These are phyloP conservation scores for Zoanthus sociatus DNA, from an alignment of 92 coral and sea anemone species.

Conservation along the genomic window DNA sequence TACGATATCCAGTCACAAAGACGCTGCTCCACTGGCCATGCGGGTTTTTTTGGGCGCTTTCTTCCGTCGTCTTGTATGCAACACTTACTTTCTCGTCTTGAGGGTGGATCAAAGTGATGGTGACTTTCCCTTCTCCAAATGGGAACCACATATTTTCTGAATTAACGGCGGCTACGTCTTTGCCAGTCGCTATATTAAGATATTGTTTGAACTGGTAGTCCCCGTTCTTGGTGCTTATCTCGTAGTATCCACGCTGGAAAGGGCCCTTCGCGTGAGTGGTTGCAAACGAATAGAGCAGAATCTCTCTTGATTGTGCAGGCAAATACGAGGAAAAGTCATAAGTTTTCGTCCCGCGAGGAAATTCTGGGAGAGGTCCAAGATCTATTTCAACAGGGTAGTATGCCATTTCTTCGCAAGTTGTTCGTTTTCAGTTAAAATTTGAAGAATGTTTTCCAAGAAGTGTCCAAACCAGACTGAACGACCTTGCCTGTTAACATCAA, in stretches of 20 bases:
- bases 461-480: not conserved
- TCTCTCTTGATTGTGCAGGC: slow-evolving; percentile 57
- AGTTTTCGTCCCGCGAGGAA: slow-evolving; percentile 10
- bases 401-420: slow-evolving; percentile 38
- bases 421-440: not conserved
- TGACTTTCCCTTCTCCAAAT: slow-evolving; percentile 58
- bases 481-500: not conserved
- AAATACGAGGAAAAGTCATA: slow-evolving; percentile 37
- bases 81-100: too few relatives aligned
- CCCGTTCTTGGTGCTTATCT: slow-evolving; percentile 52
- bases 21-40: too few relatives aligned
- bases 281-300: slow-evolving; percentile 59
- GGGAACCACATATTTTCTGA: slow-evolving; percentile 77
- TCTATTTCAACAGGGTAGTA: slow-evolving; percentile 26
- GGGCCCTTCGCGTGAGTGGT: slow-evolving; percentile 60
- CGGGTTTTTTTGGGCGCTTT: too few relatives aligned
- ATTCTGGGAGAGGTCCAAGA: slow-evolving; percentile 61
- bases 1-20: too few relatives aligned
- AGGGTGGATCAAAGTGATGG: too few relatives aligned
- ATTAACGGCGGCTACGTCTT: slow-evolving; percentile 55
- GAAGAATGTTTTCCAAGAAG: not conserved
- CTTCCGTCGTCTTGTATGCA: too few relatives aligned
- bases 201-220: slow-evolving; percentile 52
- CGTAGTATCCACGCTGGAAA: slow-evolving; percentile 71
- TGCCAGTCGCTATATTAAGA: slow-evolving; percentile 71